Evolutionary conservation across 2,888 invertebrate genomes (phyloP).

Genomic region (Morinoia aosen): DNA sequence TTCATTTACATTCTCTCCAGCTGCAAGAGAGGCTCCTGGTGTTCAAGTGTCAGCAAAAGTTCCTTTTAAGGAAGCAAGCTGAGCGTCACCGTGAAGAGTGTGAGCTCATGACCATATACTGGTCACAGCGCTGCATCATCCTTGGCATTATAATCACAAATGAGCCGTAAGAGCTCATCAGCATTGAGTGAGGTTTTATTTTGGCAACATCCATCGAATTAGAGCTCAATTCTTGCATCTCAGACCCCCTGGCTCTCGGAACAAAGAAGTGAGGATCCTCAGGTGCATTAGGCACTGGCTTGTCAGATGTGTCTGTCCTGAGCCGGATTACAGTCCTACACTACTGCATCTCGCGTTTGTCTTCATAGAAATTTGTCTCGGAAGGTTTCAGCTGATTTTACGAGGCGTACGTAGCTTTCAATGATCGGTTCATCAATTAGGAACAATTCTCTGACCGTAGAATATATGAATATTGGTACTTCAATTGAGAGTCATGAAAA

Average conservation of each 20-base stretch:
- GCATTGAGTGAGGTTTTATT: conserved; percentile 33
- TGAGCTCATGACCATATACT: not conserved
- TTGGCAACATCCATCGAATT: conserved; percentile 33
- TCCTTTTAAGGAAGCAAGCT: not conserved
- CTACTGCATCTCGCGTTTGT: not conserved
- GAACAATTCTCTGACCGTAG: not conserved
- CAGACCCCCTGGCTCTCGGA: not conserved
- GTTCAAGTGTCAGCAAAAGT: not conserved
- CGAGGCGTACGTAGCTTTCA: not conserved
- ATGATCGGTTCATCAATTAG: not conserved
- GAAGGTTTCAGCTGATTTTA: not conserved
- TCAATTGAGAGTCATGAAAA: not conserved
- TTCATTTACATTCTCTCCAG: not conserved
- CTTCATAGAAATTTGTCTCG: not conserved
- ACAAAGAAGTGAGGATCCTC: not conserved
- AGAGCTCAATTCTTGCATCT: not conserved
- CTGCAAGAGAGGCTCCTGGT: not conserved
- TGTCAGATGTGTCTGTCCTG: conserved; percentile 25
- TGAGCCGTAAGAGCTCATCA: conserved; percentile 33
- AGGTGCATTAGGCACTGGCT: not conserved
- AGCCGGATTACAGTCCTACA: not conserved
- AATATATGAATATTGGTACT: not conserved
- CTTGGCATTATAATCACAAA: conserved; percentile 20
- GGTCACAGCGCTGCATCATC: conserved; percentile 20
- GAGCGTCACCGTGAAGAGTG: not conserved